A percentile compares a stretch with the other conserved stretches of the same genome.
Conservation (phyloP, 2,113 vertebrate species). For the Callithrix jacchus region DNA sequence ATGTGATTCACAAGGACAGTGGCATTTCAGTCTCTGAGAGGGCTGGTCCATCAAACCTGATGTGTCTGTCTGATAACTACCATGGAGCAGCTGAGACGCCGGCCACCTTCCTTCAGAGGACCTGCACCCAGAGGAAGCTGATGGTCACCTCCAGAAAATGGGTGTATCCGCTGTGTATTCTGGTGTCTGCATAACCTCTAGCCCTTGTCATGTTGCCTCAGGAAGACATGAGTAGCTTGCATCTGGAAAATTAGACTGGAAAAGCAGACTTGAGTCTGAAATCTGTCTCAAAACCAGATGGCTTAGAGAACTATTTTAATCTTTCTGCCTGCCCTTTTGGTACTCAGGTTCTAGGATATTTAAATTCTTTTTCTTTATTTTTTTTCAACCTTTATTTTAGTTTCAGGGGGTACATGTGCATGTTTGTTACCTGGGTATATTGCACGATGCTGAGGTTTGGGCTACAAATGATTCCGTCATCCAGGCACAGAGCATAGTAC, state of each 20-base stretch:
- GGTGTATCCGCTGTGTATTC: neutral
- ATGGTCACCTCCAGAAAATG: accelerated
- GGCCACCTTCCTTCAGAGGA: neutral
- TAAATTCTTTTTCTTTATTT: neutral
- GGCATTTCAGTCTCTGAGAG: neutral
- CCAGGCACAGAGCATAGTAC: no score
- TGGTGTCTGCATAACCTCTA: neutral
- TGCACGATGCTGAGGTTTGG: no score
- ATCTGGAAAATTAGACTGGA: neutral
- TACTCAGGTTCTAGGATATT: neutral
- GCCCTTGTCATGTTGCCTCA: neutral
- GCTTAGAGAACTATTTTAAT: neutral
- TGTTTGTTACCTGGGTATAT: no score
- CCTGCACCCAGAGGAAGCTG: neutral
- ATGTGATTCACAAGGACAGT: neutral
- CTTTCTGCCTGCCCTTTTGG: neutral
- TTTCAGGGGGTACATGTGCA: no score
- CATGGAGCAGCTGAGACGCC: neutral
- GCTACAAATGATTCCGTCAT: no score
- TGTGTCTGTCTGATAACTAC: neutral
- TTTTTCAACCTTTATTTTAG: no score
- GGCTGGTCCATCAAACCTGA: neutral
- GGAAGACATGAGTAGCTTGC: neutral
- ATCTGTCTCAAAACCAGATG: neutral
- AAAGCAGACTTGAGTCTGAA: neutral